Conservation (phyloP, 2,888 invertebrate species). For the Ceraclea dissimilis region DNA sequence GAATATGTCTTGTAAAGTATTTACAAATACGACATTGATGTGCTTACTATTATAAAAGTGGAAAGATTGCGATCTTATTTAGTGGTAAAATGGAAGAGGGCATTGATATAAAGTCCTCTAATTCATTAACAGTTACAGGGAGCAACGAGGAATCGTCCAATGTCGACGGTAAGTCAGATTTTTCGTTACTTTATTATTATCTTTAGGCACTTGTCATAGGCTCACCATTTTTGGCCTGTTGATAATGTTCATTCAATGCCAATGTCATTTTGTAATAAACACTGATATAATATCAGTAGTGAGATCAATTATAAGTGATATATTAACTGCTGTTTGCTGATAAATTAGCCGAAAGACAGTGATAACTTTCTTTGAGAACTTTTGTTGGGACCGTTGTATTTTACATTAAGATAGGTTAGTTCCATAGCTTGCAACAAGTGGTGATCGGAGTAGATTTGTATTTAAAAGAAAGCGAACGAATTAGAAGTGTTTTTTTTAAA, state of each 20-base stretch:
- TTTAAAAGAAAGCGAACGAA: no score
- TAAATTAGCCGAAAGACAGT: no score
- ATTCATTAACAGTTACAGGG: not conserved
- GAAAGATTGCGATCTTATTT: not conserved
- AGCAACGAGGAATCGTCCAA: conserved; percentile 8
- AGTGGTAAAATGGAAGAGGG: conserved; percentile 19
- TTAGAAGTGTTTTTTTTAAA: no score
- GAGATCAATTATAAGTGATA: no score
- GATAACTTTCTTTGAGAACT: not conserved
- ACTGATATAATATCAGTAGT: not conserved
- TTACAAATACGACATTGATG: conserved; percentile 21
- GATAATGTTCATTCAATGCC: conserved; percentile 18
- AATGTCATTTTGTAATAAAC: conserved; percentile 15
- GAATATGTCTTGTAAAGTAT: conserved; percentile 17
- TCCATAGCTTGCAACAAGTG: not conserved
- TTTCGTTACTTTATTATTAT: not conserved
- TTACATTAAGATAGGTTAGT: not conserved
- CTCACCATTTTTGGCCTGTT: not conserved
- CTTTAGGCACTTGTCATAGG: not conserved
- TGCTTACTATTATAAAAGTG: conserved; percentile 11
- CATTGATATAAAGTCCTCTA: conserved; percentile 5
- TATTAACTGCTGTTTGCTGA: no score
- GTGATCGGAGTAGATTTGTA: no score
- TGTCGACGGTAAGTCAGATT: conserved; percentile 9
- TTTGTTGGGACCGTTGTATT: not conserved